Evolutionary conservation across 92 coral and sea anemone species (phyloP).

Genomic region (Actinernus sp.): DNA sequence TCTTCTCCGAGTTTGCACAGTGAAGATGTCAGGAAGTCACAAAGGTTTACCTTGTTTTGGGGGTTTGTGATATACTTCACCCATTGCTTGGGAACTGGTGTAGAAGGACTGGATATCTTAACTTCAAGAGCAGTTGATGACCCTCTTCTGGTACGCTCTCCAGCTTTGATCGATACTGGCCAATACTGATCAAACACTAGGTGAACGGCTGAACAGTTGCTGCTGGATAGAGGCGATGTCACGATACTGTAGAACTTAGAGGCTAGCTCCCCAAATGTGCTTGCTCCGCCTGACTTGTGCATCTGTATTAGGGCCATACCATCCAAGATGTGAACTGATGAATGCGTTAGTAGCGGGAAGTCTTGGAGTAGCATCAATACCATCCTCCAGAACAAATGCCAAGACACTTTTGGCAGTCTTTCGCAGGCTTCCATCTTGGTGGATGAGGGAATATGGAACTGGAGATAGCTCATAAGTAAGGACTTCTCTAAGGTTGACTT

Average conservation of each 20-base stretch:
- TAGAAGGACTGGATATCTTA: constrained; percentile 25
- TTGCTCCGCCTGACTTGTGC: constrained; percentile 39
- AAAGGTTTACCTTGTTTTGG: constrained; percentile 44
- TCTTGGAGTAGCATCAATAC: constrained; percentile 2
- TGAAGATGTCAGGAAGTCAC: constrained; percentile 37
- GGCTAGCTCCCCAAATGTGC: constrained; percentile 54
- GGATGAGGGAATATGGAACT: constrained; percentile 31
- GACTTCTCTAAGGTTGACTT: constrained; percentile 18
- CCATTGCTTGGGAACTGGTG: constrained; percentile 72
- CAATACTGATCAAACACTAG: constrained; percentile 58
- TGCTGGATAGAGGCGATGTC: background rate
- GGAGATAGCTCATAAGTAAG: constrained; percentile 31
- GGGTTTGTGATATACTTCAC: constrained; percentile 41
- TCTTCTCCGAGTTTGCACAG: constrained; percentile 12
- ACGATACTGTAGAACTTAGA: constrained; percentile 10
- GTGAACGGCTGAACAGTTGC: constrained; percentile 31
- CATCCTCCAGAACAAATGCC: constrained; percentile 9
- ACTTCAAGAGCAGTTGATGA: constrained; percentile 35
- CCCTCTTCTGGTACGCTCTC: constrained; percentile 60
- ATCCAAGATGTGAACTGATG: constrained; percentile 13
- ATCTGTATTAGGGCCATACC: constrained; percentile 47
- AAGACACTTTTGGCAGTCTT: constrained; percentile 21
- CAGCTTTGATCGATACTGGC: constrained; percentile 47
- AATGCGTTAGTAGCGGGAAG: background rate
- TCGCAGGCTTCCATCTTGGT: constrained; percentile 35